Evolutionary conservation across 2,797 vertebrate species (phyloP).

Genomic region (Anisognathus igniventris): DNA sequence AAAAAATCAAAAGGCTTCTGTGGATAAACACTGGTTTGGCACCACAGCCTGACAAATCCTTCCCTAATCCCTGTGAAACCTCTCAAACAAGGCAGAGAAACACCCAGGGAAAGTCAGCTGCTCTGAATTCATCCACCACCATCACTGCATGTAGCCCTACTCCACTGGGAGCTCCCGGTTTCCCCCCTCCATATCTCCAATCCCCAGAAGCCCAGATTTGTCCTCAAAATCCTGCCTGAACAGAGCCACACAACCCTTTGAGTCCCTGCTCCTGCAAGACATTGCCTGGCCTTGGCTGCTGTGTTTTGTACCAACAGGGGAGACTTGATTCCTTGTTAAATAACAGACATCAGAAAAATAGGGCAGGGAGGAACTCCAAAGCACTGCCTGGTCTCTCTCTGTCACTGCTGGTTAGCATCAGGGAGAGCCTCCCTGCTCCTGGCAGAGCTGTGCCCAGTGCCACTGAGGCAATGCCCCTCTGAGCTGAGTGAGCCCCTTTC

Average conservation of each 20-base stretch:
- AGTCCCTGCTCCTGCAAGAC: not conserved
- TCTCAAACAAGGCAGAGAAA: not conserved
- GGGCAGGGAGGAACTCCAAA: not conserved
- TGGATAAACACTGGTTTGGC: conserved; percentile 33
- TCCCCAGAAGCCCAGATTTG: not conserved
- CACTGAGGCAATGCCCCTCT: not conserved
- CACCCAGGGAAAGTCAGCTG: not conserved
- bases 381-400: not conserved
- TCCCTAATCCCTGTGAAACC: not conserved
- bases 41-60: not conserved
- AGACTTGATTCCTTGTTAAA: not conserved
- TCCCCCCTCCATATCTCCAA: not conserved
- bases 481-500: not conserved
- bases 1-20: conserved; percentile 1
- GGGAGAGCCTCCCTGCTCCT: not conserved
- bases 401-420: not conserved
- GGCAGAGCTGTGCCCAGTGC: not conserved
- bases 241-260: not conserved
- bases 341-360: not conserved
- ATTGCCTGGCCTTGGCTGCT: not conserved
- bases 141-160: not conserved
- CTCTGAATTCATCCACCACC: not conserved
- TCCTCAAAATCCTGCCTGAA: not conserved
- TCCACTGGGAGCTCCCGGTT: rapidly evolving
- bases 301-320: not conserved